phyloP scores from a whole-genome alignment of 92 coral and sea anemone genomes.

The Porites lobata region DNA sequence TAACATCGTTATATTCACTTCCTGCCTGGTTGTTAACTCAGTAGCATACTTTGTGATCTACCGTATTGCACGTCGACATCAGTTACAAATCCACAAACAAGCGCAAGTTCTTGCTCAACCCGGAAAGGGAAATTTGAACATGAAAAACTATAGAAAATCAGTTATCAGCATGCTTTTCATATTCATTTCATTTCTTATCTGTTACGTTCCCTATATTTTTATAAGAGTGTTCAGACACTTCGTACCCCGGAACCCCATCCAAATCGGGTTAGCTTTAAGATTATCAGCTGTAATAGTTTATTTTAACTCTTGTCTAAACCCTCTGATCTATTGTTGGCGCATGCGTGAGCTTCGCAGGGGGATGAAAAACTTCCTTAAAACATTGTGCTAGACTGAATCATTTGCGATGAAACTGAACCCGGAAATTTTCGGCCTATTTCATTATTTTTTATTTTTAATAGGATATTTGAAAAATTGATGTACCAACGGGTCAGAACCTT shows the following conservation, averaged over 20 bases:
- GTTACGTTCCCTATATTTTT: neutral
- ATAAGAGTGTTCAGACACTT: neutral
- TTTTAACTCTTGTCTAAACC: slow-evolving; percentile 11
- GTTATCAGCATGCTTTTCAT: slow-evolving; percentile 15
- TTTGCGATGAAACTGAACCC: too few relatives aligned
- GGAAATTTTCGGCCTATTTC: too few relatives aligned
- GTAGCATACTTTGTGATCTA: neutral
- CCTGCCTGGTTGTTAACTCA: neutral
- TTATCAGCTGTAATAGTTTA: slow-evolving; percentile 14
- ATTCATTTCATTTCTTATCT: neutral
- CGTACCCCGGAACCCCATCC: neutral
- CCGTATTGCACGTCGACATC: slow-evolving; percentile 12
- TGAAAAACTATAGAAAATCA: neutral
- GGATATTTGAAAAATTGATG: too few relatives aligned
- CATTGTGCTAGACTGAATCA: neutral
- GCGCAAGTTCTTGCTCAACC: neutral
- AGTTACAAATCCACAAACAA: neutral
- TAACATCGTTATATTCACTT: neutral
- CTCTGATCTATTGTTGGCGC: slow-evolving; percentile 25
- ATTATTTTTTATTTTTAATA: too few relatives aligned
- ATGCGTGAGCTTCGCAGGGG: slow-evolving; percentile 13
- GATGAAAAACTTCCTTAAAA: neutral
- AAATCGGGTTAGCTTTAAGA: neutral
- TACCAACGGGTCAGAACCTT: too few relatives aligned
- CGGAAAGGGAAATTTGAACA: neutral